These are phyloP conservation scores for Heterocephalus glaber DNA, from an alignment of 2,113 vertebrate genomes.

Conservation along the genomic window DNA sequence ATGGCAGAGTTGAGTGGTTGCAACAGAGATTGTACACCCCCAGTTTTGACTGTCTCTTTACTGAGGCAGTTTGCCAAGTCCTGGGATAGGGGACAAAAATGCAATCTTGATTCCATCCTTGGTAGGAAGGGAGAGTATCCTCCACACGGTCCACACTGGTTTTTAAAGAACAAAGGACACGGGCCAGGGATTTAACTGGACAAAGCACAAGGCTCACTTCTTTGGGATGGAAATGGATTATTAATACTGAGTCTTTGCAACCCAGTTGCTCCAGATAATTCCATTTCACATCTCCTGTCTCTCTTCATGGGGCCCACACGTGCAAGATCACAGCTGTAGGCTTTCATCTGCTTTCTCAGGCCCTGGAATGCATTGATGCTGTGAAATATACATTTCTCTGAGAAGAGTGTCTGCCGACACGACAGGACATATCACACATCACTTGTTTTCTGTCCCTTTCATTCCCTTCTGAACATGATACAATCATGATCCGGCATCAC, in stretches of 20 bases:
- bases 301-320: accelerated
- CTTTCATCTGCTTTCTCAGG: not conserved
- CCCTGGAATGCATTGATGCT: not conserved
- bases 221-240: constrained; percentile 65
- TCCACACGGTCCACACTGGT: not conserved
- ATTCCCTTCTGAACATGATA: constrained; percentile 27
- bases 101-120: not conserved
- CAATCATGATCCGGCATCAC: not conserved
- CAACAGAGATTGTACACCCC: not conserved
- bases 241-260: constrained; percentile 66
- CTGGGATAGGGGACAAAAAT: not conserved
- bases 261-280: constrained; percentile 26
- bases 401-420: not conserved
- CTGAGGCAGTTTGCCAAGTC: not conserved
- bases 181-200: no score
- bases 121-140: not conserved
- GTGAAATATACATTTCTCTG: not conserved
- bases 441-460: constrained; percentile 54
- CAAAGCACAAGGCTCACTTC: not conserved
- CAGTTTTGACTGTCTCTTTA: not conserved
- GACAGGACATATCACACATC: constrained; percentile 10
- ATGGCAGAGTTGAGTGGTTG: not conserved
- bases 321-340: not conserved
- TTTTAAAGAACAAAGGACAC: not conserved
- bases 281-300: constrained; percentile 51